A percentile compares a stretch with the other conserved stretches of the same genome.
phyloP scores from a whole-genome alignment of 2,797 vertebrate genomes.

The Leptatherina wallacei region DNA sequence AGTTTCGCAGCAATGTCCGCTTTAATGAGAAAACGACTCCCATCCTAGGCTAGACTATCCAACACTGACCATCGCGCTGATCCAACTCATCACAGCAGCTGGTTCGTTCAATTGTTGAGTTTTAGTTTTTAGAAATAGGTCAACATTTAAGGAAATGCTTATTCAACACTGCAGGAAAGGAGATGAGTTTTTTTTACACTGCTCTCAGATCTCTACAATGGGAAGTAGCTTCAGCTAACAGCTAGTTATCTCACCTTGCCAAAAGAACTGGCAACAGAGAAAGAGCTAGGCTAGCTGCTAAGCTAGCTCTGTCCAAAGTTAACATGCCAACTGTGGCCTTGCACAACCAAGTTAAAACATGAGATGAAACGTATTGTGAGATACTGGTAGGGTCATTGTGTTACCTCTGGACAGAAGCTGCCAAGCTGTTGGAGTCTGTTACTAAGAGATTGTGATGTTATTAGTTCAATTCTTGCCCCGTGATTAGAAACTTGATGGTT shows the following conservation, averaged over 20 bases:
- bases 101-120: background rate
- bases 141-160: background rate
- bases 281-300: background rate
- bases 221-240: background rate
- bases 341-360: background rate
- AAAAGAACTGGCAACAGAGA: background rate
- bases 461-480: background rate
- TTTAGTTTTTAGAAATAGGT: background rate
- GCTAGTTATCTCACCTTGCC: background rate
- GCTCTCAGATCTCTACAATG: background rate
- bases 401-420: background rate
- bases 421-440: background rate
- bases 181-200: background rate
- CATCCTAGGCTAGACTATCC: background rate
- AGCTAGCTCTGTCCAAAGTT: background rate
- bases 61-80: conserved; percentile 20
- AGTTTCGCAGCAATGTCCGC: conserved; percentile 33
- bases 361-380: background rate
- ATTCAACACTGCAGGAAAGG: background rate
- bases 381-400: background rate
- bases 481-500: background rate
- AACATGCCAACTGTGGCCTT: background rate
- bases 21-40: conserved; percentile 24
- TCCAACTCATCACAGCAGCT: conserved; percentile 4
- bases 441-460: background rate